Percentiles rank a stretch among this genome's conserved stretches.
Conservation (phyloP, 1,140 invertebrate species). For the Pectinophora gossypiella region DNA sequence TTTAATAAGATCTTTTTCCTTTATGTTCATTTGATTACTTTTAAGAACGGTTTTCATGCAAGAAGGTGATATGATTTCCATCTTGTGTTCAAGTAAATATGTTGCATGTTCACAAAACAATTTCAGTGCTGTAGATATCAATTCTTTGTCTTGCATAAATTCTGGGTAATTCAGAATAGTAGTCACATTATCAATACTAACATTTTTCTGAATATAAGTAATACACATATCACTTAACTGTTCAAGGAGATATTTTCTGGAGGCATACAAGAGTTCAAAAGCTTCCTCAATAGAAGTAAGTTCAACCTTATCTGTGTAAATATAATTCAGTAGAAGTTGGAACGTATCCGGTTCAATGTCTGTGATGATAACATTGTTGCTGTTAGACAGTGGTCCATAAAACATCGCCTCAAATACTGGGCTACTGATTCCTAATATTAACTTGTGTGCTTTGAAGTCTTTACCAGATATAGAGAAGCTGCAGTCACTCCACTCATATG, state of each 20-base stretch:
- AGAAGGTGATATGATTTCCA: conserved; percentile 61
- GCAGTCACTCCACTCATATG: conserved; percentile 75
- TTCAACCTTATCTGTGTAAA: conserved; percentile 74
- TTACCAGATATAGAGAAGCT: conserved; percentile 69
- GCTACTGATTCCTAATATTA: conserved; percentile 81
- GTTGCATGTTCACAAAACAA: conserved; percentile 70
- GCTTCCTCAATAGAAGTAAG: conserved; percentile 72
- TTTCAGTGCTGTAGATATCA: conserved; percentile 60
- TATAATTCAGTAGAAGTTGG: conserved; percentile 74
- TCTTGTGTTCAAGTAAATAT: conserved; percentile 64
- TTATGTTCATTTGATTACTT: conserved; percentile 62
- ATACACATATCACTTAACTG: conserved; percentile 70
- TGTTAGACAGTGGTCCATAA: conserved; percentile 78
- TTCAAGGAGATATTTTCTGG: conserved; percentile 76
- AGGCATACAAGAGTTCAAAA: conserved; percentile 75
- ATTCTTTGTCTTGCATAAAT: conserved; percentile 67
- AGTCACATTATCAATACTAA: conserved; percentile 73
- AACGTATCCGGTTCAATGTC: conserved; percentile 76
- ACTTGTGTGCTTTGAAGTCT: conserved; percentile 79
- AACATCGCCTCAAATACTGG: conserved; percentile 88
- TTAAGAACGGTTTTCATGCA: conserved; percentile 67
- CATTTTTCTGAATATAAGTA: conserved; percentile 65
- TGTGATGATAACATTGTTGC: conserved; percentile 64
- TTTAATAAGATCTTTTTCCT: conserved; percentile 68
- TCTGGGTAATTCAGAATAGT: conserved; percentile 75